Conservation (phyloP, 2,113 vertebrate species). For the Ctenomys sociabilis region DNA sequence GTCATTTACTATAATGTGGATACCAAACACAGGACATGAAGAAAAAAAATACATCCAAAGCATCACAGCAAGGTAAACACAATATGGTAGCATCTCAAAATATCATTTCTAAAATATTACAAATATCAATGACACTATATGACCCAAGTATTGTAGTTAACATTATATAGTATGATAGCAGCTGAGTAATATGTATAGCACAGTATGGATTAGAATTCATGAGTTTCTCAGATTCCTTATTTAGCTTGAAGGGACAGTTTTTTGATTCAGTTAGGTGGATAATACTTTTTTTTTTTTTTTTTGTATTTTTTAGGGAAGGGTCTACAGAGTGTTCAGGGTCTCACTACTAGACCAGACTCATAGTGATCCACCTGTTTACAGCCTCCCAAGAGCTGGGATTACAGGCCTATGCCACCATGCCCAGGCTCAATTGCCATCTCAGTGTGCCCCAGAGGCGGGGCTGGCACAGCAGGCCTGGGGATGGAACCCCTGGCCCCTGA, state of each 20-base stretch:
- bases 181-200: background rate
- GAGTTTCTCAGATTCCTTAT: conserved; percentile 17
- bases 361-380: too few relatives aligned
- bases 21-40: background rate
- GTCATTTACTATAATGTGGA: background rate
- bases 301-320: too few relatives aligned
- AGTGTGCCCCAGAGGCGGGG: too few relatives aligned
- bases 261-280: background rate
- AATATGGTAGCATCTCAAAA: background rate
- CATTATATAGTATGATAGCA: background rate
- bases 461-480: too few relatives aligned
- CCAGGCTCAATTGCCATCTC: too few relatives aligned
- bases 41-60: background rate
- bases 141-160: background rate
- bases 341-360: too few relatives aligned
- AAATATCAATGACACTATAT: background rate
- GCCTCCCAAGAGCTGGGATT: too few relatives aligned
- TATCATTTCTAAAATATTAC: background rate
- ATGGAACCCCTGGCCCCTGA: too few relatives aligned
- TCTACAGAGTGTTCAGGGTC: too few relatives aligned
- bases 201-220: background rate
- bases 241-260: background rate
- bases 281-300: too few relatives aligned
- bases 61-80: background rate
- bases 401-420: too few relatives aligned